Evolutionary conservation across 2,113 vertebrate genomes (phyloP).

Genomic region (Ammodytes marinus): DNA sequence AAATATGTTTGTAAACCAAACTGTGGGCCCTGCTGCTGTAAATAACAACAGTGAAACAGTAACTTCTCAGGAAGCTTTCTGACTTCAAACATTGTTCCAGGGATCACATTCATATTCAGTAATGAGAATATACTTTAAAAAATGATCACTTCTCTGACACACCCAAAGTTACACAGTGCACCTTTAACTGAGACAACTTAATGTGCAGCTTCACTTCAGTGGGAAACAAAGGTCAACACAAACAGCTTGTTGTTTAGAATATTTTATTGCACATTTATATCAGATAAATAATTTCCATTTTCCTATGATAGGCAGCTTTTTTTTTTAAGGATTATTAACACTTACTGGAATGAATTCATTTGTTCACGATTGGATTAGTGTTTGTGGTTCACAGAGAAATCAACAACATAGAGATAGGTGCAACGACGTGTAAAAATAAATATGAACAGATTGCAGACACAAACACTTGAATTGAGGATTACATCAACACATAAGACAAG

Average conservation of each 20-base stretch:
- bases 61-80: too few species aligned
- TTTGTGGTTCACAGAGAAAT: conserved; percentile 57
- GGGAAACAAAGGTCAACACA: neutral
- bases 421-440: conserved; percentile 67
- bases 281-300: conserved; percentile 63
- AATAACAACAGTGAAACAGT: too few species aligned
- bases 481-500: conserved; percentile 1
- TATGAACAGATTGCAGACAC: conserved; percentile 48
- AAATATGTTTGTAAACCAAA: too few species aligned
- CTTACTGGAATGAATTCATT: conserved; percentile 64
- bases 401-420: conserved; percentile 29
- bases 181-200: neutral
- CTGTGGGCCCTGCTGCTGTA: too few species aligned
- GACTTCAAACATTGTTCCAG: too few species aligned
- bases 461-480: conserved; percentile 19
- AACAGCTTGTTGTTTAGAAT: neutral
- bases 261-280: conserved; percentile 76
- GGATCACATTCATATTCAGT: too few species aligned
- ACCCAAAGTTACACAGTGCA: too few species aligned
- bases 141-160: too few species aligned
- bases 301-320: conserved; percentile 50
- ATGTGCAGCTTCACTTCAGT: neutral
- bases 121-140: too few species aligned
- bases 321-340: conserved; percentile 48
- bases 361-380: conserved; percentile 64